Evolutionary conservation across 1,140 invertebrate genomes (phyloP).

Genomic region (Drosophila carrolli): DNA sequence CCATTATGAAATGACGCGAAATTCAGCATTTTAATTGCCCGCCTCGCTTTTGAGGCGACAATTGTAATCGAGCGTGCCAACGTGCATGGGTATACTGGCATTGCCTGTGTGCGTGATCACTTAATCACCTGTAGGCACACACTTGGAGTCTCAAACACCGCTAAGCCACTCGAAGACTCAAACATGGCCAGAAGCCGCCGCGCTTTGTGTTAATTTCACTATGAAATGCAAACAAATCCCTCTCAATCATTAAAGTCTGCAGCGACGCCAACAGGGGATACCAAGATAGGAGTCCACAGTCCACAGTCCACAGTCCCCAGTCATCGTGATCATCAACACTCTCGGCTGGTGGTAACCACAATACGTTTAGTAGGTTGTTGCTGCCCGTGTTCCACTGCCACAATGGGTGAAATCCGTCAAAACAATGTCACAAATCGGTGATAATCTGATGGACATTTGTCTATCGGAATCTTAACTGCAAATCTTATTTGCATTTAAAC

Average conservation of each 20-base stretch:
- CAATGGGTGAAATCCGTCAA: conserved; percentile 45
- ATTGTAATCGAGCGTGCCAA: conserved; percentile 74
- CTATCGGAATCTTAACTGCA: conserved; percentile 9
- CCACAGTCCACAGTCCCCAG: conserved; percentile 1
- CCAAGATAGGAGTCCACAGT: too few species aligned
- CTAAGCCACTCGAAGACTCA: conserved; percentile 6
- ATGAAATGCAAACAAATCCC: conserved; percentile 70
- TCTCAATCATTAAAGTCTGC: conserved; percentile 50
- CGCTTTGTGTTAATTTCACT: conserved; percentile 65
- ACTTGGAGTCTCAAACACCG: conserved; percentile 6
- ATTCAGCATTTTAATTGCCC: conserved; percentile 55
- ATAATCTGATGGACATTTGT: conserved; percentile 20
- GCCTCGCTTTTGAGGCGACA: conserved; percentile 60
- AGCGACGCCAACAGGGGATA: neutral
- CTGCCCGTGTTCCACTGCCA: conserved; percentile 15
- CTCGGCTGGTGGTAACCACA: conserved; percentile 28
- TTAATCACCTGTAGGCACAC: conserved; percentile 54
- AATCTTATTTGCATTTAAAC: conserved; percentile 14
- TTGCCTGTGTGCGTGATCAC: conserved; percentile 39
- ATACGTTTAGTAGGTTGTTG: conserved; percentile 11
- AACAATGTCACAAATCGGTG: conserved; percentile 23
- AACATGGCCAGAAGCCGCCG: conserved; percentile 25
- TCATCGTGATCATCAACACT: conserved; percentile 37
- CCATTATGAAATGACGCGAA: conserved; percentile 67
- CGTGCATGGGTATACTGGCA: conserved; percentile 32